These are phyloP conservation scores for Teleogryllus oceanicus DNA, from an alignment of 2,888 invertebrate species.

Conservation along the genomic window DNA sequence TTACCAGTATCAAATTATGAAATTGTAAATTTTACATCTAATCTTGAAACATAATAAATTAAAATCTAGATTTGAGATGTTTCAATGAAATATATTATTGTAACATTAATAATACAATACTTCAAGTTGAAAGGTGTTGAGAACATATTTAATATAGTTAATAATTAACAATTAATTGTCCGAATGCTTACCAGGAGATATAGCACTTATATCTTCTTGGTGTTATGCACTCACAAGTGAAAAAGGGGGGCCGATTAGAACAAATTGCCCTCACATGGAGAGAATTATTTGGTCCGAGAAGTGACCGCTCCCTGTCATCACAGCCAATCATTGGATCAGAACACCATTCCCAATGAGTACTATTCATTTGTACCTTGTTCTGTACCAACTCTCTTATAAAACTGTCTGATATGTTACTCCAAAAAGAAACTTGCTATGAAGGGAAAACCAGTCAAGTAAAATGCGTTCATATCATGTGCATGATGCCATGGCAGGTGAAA, in stretches of 20 bases:
- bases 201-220: background rate
- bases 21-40: conserved; percentile 4
- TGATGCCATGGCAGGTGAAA: background rate
- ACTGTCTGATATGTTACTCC: conserved; percentile 18
- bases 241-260: background rate
- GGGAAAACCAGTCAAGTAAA: background rate
- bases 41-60: conserved; percentile 7
- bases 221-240: background rate
- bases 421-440: conserved; percentile 3
- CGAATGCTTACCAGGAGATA: background rate
- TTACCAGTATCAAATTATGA: background rate
- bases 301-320: conserved; percentile 6
- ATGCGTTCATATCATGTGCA: conserved; percentile 7
- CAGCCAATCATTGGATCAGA: conserved; percentile 18
- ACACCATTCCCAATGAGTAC: conserved; percentile 8
- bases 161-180: conserved; percentile 3
- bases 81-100: conserved; percentile 7
- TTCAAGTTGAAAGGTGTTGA: conserved; percentile 2
- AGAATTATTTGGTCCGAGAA: background rate
- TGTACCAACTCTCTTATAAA: conserved; percentile 18
- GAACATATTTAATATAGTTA: conserved; percentile 2
- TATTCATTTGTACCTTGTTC: conserved; percentile 8
- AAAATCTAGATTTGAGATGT: background rate
- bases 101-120: background rate
- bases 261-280: background rate